A percentile compares a stretch with the other conserved stretches of the same genome.
Conservation (phyloP, 2,113 vertebrate genomes). For the Mionectes macconnelli region DNA sequence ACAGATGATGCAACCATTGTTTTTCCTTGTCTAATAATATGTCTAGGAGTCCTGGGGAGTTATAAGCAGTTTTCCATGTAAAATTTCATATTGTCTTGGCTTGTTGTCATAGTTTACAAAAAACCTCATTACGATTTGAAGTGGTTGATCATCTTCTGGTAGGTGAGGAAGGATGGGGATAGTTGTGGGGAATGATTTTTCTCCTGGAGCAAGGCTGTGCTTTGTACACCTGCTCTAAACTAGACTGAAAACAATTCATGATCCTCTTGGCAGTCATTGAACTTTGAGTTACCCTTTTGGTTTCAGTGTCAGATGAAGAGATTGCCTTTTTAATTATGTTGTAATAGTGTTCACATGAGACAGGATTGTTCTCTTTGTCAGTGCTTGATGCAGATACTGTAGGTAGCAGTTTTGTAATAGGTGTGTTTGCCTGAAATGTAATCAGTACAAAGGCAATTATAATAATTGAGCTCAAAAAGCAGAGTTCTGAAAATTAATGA, state of each 20-base stretch:
- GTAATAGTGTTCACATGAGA: not conserved
- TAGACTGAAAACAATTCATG: not conserved
- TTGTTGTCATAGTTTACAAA: not conserved
- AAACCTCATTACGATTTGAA: not conserved
- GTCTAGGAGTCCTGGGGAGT: not conserved
- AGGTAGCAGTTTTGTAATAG: not conserved
- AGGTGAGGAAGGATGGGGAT: not conserved
- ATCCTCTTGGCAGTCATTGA: not conserved
- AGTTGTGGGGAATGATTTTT: not conserved
- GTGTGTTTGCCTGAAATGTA: not conserved
- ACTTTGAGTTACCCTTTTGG: not conserved
- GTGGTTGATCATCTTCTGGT: not conserved
- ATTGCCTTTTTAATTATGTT: not conserved
- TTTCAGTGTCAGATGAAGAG: not conserved
- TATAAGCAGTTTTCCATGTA: not conserved
- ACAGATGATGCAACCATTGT: not conserved
- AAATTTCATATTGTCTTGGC: not conserved
- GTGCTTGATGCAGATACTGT: not conserved
- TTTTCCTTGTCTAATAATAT: not conserved
- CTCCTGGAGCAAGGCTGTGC: not conserved
- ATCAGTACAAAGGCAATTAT: not conserved
- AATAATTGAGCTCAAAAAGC: not conserved
- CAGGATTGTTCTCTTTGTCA: not conserved
- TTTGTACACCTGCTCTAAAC: not conserved
- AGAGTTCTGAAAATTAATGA: not conserved